These are phyloP conservation scores for Sebastiscus albofasciatus DNA, from an alignment of 2,797 vertebrate species.

Conservation along the genomic window DNA sequence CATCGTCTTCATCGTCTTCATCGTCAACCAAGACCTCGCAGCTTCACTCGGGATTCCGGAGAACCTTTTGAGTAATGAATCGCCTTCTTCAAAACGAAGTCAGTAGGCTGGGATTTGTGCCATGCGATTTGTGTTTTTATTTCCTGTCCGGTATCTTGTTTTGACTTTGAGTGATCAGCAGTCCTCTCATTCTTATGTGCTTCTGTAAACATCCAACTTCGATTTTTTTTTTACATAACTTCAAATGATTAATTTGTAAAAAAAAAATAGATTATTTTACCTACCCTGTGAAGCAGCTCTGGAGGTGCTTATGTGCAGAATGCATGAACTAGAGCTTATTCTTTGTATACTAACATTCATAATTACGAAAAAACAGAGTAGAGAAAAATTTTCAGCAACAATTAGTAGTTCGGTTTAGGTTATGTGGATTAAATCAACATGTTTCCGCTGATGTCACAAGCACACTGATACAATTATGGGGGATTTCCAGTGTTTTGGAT, in stretches of 20 bases:
- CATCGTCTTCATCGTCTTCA: neutral
- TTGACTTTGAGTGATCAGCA: neutral
- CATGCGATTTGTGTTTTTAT: constrained; percentile 16
- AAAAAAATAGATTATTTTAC: constrained; percentile 35
- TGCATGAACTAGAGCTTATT: constrained; percentile 9
- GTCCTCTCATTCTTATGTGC: neutral
- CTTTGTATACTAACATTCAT: constrained; percentile 3
- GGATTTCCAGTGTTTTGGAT: neutral
- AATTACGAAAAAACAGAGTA: neutral
- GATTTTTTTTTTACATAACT: constrained; percentile 19
- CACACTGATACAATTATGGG: neutral
- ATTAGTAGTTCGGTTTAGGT: neutral
- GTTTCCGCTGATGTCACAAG: neutral
- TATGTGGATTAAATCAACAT: neutral
- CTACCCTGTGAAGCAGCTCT: constrained; percentile 28
- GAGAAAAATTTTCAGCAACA: neutral
- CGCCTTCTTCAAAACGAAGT: neutral
- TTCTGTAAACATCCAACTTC: constrained; percentile 8
- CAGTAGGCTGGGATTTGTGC: neutral
- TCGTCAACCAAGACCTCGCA: neutral
- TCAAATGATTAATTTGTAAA: constrained; percentile 35
- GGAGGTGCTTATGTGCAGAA: constrained; percentile 1
- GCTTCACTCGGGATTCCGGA: neutral
- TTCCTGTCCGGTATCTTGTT: constrained; percentile 35
- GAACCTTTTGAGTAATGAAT: neutral